Conservation (phyloP, 2,113 vertebrate genomes). For the Corvus hawaiiensis region DNA sequence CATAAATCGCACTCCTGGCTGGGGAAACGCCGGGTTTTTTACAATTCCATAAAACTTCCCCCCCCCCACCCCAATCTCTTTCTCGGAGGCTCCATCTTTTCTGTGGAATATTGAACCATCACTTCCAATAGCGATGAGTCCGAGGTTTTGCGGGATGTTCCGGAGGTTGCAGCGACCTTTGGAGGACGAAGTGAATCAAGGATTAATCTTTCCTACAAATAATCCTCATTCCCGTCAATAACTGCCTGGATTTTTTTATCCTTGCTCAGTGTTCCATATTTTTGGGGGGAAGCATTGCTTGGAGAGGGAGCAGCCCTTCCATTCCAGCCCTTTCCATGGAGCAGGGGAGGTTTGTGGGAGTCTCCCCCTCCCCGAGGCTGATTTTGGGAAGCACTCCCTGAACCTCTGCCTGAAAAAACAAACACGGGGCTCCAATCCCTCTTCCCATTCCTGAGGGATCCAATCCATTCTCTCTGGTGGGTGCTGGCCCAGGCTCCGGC, state of each 20-base stretch:
- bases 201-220: not conserved
- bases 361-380: not conserved
- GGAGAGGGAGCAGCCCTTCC: not conserved
- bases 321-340: not conserved
- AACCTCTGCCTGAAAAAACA: conserved; percentile 1
- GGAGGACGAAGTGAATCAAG: not conserved
- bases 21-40: not conserved
- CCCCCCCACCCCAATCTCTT: not conserved
- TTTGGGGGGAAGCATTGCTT: not conserved
- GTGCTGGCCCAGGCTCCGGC: not conserved
- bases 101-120: not conserved
- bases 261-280: not conserved
- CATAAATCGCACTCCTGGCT: not conserved
- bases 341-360: not conserved
- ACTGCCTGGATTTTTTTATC: not conserved
- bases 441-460: not conserved
- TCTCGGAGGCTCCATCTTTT: not conserved
- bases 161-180: not conserved
- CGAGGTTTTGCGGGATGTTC: not conserved
- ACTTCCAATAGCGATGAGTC: not conserved
- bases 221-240: not conserved
- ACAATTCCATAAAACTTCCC: not conserved
- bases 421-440: not conserved
- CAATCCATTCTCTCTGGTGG: not conserved
- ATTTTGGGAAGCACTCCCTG: not conserved